Conservation (phyloP, 2,888 invertebrate species). For the Diarsia brunnea region DNA sequence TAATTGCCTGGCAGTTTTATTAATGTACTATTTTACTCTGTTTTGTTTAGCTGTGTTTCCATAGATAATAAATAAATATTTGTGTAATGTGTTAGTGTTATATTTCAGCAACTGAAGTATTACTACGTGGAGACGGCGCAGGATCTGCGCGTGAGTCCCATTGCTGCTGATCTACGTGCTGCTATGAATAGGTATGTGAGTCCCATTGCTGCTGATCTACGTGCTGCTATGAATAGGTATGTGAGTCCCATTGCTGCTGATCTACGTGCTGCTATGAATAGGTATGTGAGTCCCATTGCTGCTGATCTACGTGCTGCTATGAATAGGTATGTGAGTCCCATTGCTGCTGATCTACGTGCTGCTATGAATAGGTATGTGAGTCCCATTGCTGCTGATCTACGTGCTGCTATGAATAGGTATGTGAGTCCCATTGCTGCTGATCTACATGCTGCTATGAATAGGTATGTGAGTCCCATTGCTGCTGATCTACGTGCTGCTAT, state of each 20-base stretch:
- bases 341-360: conserved; percentile 92
- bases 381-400: conserved; percentile 92
- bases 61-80: no score
- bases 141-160: conserved; percentile 93
- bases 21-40: no score
- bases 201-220: conserved; percentile 92
- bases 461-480: conserved; percentile 93
- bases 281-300: conserved; percentile 93
- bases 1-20: no score
- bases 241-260: conserved; percentile 93
- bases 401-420: conserved; percentile 92
- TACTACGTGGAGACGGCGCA: conserved; percentile 95
- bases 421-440: conserved; percentile 93
- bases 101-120: conserved; percentile 79
- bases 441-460: conserved; percentile 92
- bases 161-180: conserved; percentile 92
- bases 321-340: conserved; percentile 93
- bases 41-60: no score
- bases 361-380: conserved; percentile 94
- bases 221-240: conserved; percentile 92
- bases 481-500: conserved; percentile 92
- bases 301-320: conserved; percentile 92
- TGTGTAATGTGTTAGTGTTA: no score
- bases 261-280: conserved; percentile 92
- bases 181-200: conserved; percentile 94